Evolutionary conservation across 2,797 vertebrate genomes (phyloP).

Genomic region (Mionectes olivaceus): DNA sequence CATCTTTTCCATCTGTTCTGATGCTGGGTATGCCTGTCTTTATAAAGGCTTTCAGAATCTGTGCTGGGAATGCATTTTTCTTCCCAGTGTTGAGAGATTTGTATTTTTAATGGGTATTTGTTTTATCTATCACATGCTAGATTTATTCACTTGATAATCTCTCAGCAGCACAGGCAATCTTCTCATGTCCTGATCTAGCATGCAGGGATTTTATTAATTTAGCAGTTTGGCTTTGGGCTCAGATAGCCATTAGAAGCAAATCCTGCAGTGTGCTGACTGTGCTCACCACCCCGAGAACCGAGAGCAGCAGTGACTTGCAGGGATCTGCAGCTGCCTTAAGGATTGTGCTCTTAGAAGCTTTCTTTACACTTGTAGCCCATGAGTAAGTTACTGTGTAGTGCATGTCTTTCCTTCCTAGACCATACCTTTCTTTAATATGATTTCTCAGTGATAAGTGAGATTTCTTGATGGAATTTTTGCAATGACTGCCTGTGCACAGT

Average conservation of each 20-base stretch:
- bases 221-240: slow-evolving; percentile 44
- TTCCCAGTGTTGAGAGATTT: slow-evolving; percentile 33
- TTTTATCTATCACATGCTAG: slow-evolving; percentile 59
- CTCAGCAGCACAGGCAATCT: background rate
- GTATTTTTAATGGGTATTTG: slow-evolving; percentile 66
- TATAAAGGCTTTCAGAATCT: background rate
- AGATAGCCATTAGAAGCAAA: slow-evolving; percentile 2
- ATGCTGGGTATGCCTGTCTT: slow-evolving; percentile 5
- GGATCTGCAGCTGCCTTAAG: background rate
- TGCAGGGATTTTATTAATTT: slow-evolving; percentile 29
- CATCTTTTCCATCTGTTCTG: slow-evolving; percentile 44
- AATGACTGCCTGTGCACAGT: background rate
- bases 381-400: background rate
- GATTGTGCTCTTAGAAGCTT: background rate
- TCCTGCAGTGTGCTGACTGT: background rate
- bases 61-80: slow-evolving; percentile 27
- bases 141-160: slow-evolving; percentile 61
- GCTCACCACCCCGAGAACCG: background rate
- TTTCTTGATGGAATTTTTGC: background rate
- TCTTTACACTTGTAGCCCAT: background rate
- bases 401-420: background rate
- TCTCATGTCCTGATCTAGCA: background rate
- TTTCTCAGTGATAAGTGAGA: background rate
- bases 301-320: background rate
- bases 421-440: background rate